Base-by-base conservation (phyloP, 2,113 vertebrate species). In the Cottus gobio region DNA sequence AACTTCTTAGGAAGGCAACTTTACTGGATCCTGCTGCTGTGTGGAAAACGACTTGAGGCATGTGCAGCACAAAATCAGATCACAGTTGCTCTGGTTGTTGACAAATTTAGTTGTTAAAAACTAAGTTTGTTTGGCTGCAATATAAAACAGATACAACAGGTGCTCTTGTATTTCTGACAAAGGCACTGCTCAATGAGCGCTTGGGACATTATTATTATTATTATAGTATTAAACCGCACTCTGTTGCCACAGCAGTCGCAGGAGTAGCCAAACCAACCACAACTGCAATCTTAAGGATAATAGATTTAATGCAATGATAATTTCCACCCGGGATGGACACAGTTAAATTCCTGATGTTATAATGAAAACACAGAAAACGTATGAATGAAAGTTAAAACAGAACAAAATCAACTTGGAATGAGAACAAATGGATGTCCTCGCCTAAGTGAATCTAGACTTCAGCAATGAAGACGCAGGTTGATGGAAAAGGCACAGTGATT, bases 361-460 rank as follows among this genome's bases (percentile, higher is more conserved):
- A 82, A 36, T 31, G 0, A 77, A 85, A 82, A 85, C 15, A 72
- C 64, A 82, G 11, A 56, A 62, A 85, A 88, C 5, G n/a, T 4
- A 73, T 60, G 10, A 57, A 54, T 54, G 2, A 63, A 65, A 75
- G 22, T 61, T 26, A 58, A 10, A 3, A 75, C 39, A 60, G 13
- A 82, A 90, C 85, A 61, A 62, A 88, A 86, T 77, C 82, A 80
- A 90, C 80, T 26, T 16, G 3, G 30, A 93, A 93, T 79, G 87
- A 90, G 94, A 65, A 68, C 50, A 63, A 80, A 89, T 0, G 0
- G 28, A 85, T 82, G 87, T 52, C 96, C 96, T 98, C 97, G 96
- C 97, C 79, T 92, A 95, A 98, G 97, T 92, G 96, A 97, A 98
- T 99, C 98, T 99, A 99, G 97, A 95, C 96, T 96, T 99, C 98